Evolutionary conservation across 2,113 vertebrate genomes (phyloP), one percentile per base, ranked within the genome.

Genomic region (Propithecus coquereli): DNA sequence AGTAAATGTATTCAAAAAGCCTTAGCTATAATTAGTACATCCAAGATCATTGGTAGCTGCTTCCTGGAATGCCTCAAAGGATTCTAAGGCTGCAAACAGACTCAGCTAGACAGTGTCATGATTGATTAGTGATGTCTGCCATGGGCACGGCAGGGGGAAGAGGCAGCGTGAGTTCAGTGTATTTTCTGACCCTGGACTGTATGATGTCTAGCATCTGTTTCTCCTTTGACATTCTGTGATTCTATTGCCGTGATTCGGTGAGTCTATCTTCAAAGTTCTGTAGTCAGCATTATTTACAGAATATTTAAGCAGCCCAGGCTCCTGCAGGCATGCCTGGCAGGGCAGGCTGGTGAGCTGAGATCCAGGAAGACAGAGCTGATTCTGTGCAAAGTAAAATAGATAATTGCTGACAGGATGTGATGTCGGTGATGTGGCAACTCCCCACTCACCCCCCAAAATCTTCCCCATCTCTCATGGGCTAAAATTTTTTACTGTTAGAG

Each of bases 41-140:
- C 45, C 30, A 14, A 87, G 85, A 52, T 87, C 74, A 59, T 52
- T 2, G n/a, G 57, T 16, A n/a, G 59, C 13, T 91, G 66, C 68
- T 77, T 87, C 68, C 84, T 87, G 45, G 70, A 88, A 82, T 25
- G 57, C 85, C 88, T 86, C 0, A 4, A 79, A 96, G 70, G 89
- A 74, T n/a, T 73, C 65, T 18, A 8, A 73, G 37, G 66, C 63
- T 65, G n/a, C 70, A 66, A n/a, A 73, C 63, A 11, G 18, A 83
- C 96, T 66, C 94, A 54, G 89, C 73, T 63, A 86, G 95, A 68
- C 54, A 20, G 45, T 89, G 93, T 87, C 93, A 65, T 96, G 97
- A 97, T 96, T 95, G 97, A 98, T 98, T 97, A 96, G 97, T 93
- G 84, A 97, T 98, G 97, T 94, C 97, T 97, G 96, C 96, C 43